Conservation (phyloP, 1,140 invertebrate species). For the Atopsyche davidsoni region DNA sequence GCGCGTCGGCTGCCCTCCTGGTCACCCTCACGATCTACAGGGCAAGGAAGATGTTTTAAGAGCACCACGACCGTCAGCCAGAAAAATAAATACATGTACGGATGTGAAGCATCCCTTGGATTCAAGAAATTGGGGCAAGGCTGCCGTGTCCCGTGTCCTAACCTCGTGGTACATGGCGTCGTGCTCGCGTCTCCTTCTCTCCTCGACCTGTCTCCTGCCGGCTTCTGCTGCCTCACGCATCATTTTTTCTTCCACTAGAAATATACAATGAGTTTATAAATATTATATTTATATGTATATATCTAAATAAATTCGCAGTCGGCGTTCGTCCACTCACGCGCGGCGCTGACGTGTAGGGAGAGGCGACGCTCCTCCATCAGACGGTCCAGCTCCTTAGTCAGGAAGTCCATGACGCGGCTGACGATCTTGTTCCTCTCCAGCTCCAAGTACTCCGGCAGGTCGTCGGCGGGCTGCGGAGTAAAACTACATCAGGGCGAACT, state of each 20-base stretch:
- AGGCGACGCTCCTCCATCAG: conserved; percentile 65
- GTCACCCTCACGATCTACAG: conserved; percentile 3
- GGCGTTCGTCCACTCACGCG: conserved; percentile 32
- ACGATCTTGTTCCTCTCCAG: conserved; percentile 59
- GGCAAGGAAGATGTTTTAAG: not conserved
- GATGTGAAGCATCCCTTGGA: not conserved
- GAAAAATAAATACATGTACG: not conserved
- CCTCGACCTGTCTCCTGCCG: conserved; percentile 61
- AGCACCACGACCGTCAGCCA: not conserved
- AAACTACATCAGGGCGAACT: not conserved
- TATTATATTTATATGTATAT: not conserved
- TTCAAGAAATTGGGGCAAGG: not conserved
- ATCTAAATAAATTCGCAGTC: not conserved
- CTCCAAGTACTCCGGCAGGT: conserved; percentile 47
- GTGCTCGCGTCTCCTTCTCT: conserved; percentile 58
- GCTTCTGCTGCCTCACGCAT: conserved; percentile 67
- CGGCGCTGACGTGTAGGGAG: conserved; percentile 55
- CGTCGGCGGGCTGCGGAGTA: conserved; percentile 39
- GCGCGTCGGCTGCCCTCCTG: not conserved
- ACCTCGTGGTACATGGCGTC: conserved; percentile 73
- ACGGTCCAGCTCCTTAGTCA: conserved; percentile 67
- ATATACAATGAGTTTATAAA: conserved; percentile 40
- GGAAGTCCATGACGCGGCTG: conserved; percentile 60
- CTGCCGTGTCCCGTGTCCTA: too few relatives aligned
- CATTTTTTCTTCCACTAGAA: conserved; percentile 59